Conservation (phyloP, 2,797 vertebrate genomes). For the Atherinosoma microstoma region DNA sequence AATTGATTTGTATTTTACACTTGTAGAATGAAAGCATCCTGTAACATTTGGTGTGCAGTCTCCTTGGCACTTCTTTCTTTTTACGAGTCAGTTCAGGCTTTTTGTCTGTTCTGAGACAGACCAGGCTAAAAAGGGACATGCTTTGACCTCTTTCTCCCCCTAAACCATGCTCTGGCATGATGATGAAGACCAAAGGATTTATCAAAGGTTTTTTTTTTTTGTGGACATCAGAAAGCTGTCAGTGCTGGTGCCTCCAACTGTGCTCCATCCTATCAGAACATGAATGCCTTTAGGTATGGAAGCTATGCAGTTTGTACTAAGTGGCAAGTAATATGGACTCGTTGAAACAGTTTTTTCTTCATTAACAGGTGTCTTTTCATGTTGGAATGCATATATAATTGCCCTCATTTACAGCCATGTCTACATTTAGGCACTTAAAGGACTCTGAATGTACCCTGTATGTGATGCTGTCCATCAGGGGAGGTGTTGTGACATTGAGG, state of each 20-base stretch:
- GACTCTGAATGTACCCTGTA: neutral
- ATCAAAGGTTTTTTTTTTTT: conserved; percentile 36
- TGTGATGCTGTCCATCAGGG: neutral
- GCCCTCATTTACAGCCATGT: conserved; percentile 16
- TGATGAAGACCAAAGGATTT: conserved; percentile 50
- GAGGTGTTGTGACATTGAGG: neutral
- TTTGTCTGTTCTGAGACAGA: conserved; percentile 54
- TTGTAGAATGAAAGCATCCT: neutral
- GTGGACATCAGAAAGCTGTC: conserved; percentile 59
- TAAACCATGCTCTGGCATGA: conserved; percentile 39
- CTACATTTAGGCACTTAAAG: conserved; percentile 4
- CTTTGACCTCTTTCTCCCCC: conserved; percentile 23
- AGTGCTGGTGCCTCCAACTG: conserved; percentile 11
- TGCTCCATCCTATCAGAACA: conserved; percentile 26
- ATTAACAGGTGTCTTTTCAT: conserved; percentile 14
- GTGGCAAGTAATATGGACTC: neutral
- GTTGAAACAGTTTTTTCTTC: neutral
- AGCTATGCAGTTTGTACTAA: conserved; percentile 26
- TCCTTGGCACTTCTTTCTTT: conserved; percentile 15
- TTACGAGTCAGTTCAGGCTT: conserved; percentile 36
- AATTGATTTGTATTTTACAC: neutral
- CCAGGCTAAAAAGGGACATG: conserved; percentile 30
- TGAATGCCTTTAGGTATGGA: conserved; percentile 46
- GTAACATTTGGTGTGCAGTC: neutral
- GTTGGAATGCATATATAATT: conserved; percentile 5